Evolutionary conservation across 2,797 vertebrate genomes (phyloP), one percentile per base, ranked within the genome.

Genomic region (Holocentrus rufus): DNA sequence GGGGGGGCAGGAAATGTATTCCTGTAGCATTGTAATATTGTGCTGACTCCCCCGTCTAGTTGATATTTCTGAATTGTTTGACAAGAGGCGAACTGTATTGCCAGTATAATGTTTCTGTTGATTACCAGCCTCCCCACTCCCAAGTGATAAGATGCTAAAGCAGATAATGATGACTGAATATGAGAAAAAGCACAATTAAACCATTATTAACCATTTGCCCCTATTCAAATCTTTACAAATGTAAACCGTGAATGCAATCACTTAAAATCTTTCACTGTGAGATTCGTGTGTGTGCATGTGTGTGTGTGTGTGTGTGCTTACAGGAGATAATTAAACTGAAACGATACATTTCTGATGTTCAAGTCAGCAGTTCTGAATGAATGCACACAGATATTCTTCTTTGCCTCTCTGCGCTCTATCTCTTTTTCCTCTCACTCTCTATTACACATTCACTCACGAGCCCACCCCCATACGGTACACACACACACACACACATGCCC

Each of bases 61-160:
- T 83, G 77, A 77, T 82, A 49, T 77, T 84, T 83, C 74, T 66
- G 63, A 85, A 85, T 88, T 79, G 80, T 81, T 78, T 87, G 75
- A 89, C 84, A 88, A 91, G 84, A 80, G 83, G 87, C 90, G 77
- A 53, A 80, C 77, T 74, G 87, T 85, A 72, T 85, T 85, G 68
- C 72, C 57, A 68, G 76, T 72, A 77, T 88, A 69, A 83, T 81
- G 77, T 85, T 77, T 88, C 59, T 74, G 65, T 81, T 88, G 83
- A 86, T 84, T 69, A 74, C 74, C 69, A 81, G 74, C 25, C 77
- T 71, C 75, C 36, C 63, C 2, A 52, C 74, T 76, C 73, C 54
- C 39, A 66, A 62, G 65, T 55, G 86, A 88, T 87, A 81, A 91
- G 86, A 93, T 91, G 73, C 60, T 25, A 22, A 20, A 71, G 61